A percentile compares a stretch with the other conserved stretches of the same genome.
These are phyloP conservation scores for Spodoptera littoralis DNA, from an alignment of 2,888 invertebrate genomes.

Conservation along the genomic window DNA sequence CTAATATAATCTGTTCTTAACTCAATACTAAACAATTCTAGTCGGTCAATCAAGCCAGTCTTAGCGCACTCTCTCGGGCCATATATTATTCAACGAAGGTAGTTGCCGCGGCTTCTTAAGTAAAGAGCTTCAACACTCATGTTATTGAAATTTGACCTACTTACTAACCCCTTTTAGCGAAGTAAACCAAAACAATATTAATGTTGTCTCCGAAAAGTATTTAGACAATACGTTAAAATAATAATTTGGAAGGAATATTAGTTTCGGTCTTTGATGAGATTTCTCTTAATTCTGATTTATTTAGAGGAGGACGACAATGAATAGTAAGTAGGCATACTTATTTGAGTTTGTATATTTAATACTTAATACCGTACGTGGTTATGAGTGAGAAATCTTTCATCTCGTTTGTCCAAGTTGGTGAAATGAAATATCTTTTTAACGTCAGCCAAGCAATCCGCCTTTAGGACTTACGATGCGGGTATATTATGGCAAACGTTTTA, in stretches of 20 bases:
- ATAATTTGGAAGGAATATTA: slow-evolving; percentile 5
- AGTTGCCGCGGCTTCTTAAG: slow-evolving; percentile 38
- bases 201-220: slow-evolving; percentile 19
- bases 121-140: slow-evolving; percentile 42
- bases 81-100: slow-evolving; percentile 41
- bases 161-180: slow-evolving; percentile 47
- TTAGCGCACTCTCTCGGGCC: slow-evolving; percentile 18
- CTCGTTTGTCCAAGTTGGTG: too few species aligned
- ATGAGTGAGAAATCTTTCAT: too few species aligned
- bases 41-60: slow-evolving; percentile 23
- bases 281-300: not conserved
- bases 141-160: slow-evolving; percentile 48
- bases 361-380: too few species aligned
- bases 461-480: not conserved
- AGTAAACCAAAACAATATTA: slow-evolving; percentile 38
- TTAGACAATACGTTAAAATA: slow-evolving; percentile 3
- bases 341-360: too few species aligned
- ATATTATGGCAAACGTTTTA: not conserved
- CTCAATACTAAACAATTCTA: slow-evolving; percentile 12
- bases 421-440: too few species aligned
- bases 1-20: too few species aligned
- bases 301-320: not conserved
- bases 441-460: too few species aligned
- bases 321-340: too few species aligned
- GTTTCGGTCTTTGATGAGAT: not conserved